Percentiles rank a stretch among this genome's conserved stretches.
Conservation (phyloP, 2,797 vertebrate species). For the Mormyrops boulengeri region DNA sequence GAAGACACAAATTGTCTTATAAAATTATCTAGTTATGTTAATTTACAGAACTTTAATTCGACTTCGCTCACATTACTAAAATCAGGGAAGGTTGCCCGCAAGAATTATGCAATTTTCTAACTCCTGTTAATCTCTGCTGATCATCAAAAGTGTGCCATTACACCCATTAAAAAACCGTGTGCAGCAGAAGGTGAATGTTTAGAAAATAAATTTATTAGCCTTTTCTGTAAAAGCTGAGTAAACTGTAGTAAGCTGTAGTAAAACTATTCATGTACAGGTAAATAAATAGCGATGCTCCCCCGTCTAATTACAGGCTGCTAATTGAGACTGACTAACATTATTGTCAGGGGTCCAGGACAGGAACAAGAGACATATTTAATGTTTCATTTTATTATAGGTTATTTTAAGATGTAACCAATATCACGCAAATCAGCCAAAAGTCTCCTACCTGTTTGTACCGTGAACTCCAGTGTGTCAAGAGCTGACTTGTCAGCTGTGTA, state of each 20-base stretch:
- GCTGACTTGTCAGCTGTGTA: slow-evolving; percentile 24
- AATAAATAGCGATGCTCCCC: not conserved
- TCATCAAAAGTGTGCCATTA: not conserved
- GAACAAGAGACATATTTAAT: not conserved
- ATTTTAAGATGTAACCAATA: not conserved
- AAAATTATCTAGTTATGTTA: not conserved
- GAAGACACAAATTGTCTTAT: not conserved
- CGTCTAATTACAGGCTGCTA: not conserved
- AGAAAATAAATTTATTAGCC: not conserved
- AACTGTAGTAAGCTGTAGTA: not conserved
- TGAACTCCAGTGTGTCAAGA: slow-evolving; percentile 47
- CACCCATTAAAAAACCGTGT: not conserved
- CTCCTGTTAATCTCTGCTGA: not conserved
- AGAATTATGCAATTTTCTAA: not conserved
- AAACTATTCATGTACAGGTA: not conserved
- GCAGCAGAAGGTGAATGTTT: not conserved
- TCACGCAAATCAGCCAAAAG: not conserved
- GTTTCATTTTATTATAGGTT: not conserved
- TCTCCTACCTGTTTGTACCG: slow-evolving; percentile 57
- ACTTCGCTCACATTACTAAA: not conserved
- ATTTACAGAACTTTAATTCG: not conserved
- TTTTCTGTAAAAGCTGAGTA: not conserved
- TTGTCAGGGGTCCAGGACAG: not conserved
- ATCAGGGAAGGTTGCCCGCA: not conserved
- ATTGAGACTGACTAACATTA: not conserved